Conservation (phyloP, 2,888 invertebrate species). For the Conus canariensis region DNA sequence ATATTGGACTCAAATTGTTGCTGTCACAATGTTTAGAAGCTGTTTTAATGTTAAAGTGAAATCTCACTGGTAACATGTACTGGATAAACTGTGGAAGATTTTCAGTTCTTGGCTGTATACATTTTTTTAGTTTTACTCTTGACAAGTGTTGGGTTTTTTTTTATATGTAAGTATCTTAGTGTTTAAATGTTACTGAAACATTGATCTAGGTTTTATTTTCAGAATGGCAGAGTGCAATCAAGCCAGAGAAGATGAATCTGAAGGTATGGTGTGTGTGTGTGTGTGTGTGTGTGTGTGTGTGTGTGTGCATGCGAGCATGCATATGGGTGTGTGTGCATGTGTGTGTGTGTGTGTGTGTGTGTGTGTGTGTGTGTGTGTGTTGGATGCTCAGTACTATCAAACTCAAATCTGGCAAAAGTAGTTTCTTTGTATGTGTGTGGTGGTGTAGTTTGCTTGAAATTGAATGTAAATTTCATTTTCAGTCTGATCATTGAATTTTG, state of each 20-base stretch:
- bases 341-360: not conserved
- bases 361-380: not conserved
- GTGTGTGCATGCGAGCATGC: not conserved
- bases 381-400: too few species aligned
- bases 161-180: not conserved
- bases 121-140: too few species aligned
- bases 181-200: not conserved
- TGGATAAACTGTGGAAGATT: too few species aligned
- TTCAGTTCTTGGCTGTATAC: too few species aligned
- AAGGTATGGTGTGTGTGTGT: conserved; percentile 29
- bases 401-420: too few species aligned
- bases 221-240: conserved; percentile 49
- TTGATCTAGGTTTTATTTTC: conserved; percentile 22
- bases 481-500: too few species aligned
- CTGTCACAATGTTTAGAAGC: too few species aligned
- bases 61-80: too few species aligned
- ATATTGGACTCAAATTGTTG: too few species aligned
- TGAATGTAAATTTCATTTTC: not conserved
- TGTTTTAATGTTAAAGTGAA: too few species aligned
- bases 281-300: not conserved
- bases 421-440: too few species aligned
- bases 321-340: not conserved
- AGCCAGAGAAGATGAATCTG: conserved; percentile 34
- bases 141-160: not conserved
- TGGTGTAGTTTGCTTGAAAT: too few species aligned